Conservation (phyloP, 2,797 vertebrate genomes). For the Enteromius trimaculatus region DNA sequence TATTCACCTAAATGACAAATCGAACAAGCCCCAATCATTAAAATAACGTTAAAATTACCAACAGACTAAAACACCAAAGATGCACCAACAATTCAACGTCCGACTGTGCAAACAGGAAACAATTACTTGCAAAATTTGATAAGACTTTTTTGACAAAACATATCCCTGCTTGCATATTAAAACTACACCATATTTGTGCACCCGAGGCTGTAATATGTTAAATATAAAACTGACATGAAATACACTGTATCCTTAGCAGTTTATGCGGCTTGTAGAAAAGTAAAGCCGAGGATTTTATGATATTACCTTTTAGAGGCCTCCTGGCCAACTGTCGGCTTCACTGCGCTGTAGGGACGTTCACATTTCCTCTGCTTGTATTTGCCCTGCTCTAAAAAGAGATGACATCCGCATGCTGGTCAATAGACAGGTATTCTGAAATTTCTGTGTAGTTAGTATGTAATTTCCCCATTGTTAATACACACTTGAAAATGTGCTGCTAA, state of each 20-base stretch:
- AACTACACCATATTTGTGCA: not conserved
- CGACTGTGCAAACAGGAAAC: conserved; percentile 13
- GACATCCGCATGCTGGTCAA: conserved; percentile 18
- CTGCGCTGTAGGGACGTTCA: conserved; percentile 71
- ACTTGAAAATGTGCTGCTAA: not conserved
- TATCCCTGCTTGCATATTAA: not conserved
- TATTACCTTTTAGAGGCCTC: conserved; percentile 77
- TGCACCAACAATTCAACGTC: conserved; percentile 8
- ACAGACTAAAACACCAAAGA: conserved; percentile 28
- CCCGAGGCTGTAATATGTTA: too few relatives aligned
- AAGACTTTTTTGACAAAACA: not conserved
- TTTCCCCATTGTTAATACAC: not conserved
- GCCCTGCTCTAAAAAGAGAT: conserved; percentile 73
- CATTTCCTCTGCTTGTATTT: conserved; percentile 83
- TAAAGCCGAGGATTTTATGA: not conserved
- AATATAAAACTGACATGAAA: not conserved
- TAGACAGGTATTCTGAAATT: not conserved
- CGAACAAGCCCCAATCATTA: conserved; percentile 64
- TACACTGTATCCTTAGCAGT: not conserved
- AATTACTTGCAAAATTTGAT: not conserved
- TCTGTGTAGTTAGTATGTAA: not conserved
- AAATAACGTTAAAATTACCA: conserved; percentile 24
- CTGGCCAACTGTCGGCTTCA: conserved; percentile 73
- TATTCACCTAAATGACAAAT: conserved; percentile 80
- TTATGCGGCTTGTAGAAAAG: not conserved